phyloP scores from a whole-genome alignment of 2,113 vertebrate species.

The Lontra canadensis region DNA sequence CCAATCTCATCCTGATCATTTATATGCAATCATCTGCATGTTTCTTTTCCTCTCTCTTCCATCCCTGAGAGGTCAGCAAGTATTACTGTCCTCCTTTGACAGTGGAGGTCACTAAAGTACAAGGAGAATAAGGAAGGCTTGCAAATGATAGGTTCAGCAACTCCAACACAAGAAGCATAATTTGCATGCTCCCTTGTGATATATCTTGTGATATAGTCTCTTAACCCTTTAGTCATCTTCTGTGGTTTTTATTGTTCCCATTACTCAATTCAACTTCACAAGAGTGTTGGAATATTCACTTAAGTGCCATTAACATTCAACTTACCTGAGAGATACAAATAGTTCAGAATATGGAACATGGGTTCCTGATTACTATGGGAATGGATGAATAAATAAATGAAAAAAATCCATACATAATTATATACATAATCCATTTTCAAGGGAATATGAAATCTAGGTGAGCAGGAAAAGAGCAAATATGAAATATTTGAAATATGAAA shows the following conservation, averaged over 20 bases:
- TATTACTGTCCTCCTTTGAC: constrained; percentile 50
- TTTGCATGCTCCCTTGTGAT: neutral
- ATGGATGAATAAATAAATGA: neutral
- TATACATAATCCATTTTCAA: neutral
- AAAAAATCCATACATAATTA: neutral
- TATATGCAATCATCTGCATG: constrained; percentile 57
- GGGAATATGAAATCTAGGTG: neutral
- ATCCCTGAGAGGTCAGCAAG: constrained; percentile 55
- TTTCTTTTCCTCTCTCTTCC: constrained; percentile 23
- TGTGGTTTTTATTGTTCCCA: neutral
- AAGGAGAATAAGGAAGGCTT: neutral
- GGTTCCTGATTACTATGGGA: neutral
- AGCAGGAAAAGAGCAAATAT: neutral
- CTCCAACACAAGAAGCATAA: neutral
- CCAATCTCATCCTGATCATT: constrained; percentile 32
- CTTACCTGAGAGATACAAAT: neutral
- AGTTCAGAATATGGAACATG: neutral
- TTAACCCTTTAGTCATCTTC: neutral
- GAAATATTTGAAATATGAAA: too few species aligned
- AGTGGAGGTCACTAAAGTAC: constrained; percentile 42
- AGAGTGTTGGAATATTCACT: neutral
- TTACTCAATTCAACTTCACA: neutral
- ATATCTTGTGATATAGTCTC: neutral
- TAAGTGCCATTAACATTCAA: neutral
- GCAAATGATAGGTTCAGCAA: constrained; percentile 4